Evolutionary conservation across 2,888 invertebrate genomes (phyloP).

Genomic region (Scaptomyza parva): DNA sequence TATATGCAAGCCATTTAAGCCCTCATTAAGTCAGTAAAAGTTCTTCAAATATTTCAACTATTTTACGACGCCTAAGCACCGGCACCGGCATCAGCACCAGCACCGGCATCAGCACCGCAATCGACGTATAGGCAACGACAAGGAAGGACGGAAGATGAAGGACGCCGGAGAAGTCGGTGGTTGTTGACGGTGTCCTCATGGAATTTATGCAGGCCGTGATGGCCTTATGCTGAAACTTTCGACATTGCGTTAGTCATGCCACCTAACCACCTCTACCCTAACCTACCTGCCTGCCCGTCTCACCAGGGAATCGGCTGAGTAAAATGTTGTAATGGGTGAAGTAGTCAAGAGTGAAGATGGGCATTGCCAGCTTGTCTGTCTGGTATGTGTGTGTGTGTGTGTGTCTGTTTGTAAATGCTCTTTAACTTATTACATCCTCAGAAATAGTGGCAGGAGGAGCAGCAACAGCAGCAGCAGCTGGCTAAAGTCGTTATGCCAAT

Average conservation of each 20-base stretch:
- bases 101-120: not conserved
- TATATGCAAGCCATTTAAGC: slow-evolving; percentile 67
- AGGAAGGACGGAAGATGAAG: slow-evolving; percentile 2
- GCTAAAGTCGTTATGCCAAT: slow-evolving; percentile 63
- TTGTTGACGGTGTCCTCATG: slow-evolving; percentile 58
- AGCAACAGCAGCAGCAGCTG: slow-evolving; percentile 28
- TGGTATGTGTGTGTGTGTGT: slow-evolving; percentile 38
- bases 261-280: not conserved
- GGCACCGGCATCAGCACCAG: slow-evolving; percentile 36
- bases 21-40: slow-evolving; percentile 67
- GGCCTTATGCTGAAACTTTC: slow-evolving; percentile 58
- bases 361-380: slow-evolving; percentile 7
- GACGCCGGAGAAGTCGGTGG: too few species aligned
- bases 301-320: slow-evolving; percentile 31
- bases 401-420: slow-evolving; percentile 57
- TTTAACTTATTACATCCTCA: slow-evolving; percentile 58
- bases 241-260: slow-evolving; percentile 52
- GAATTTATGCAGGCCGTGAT: slow-evolving; percentile 65
- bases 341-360: slow-evolving; percentile 18
- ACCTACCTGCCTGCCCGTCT: not conserved
- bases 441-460: not conserved
- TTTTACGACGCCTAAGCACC: slow-evolving; percentile 67
- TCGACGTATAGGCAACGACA: slow-evolving; percentile 28
- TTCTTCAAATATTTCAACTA: slow-evolving; percentile 68
- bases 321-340: slow-evolving; percentile 36